phyloP scores from a whole-genome alignment of 1,140 invertebrate species.

The Sminthurinus signatus region DNA sequence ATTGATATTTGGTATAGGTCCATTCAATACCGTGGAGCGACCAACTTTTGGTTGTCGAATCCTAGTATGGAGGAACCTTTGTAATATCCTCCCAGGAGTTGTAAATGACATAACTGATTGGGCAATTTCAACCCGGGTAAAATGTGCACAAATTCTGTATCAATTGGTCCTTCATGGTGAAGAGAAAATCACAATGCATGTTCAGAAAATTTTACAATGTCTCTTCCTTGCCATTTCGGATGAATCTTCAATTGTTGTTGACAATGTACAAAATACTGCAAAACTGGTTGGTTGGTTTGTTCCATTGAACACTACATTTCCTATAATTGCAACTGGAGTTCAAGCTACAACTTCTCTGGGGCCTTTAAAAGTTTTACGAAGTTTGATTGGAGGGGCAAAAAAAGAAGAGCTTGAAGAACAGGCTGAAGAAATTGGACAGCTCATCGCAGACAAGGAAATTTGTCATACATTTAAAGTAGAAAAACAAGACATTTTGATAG shows the following conservation, averaged over 20 bases:
- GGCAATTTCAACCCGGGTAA: conserved; percentile 56
- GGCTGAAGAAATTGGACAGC: conserved; percentile 44
- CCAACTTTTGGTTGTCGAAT: conserved; percentile 69
- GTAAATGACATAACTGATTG: conserved; percentile 63
- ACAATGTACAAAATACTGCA: conserved; percentile 55
- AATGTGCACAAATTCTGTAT: conserved; percentile 64
- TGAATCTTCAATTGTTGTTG: conserved; percentile 55
- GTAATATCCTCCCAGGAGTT: conserved; percentile 60
- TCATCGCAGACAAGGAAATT: conserved; percentile 45
- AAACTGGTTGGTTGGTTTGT: conserved; percentile 69
- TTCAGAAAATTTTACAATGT: conserved; percentile 51
- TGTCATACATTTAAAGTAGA: conserved; percentile 42
- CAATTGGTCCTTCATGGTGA: conserved; percentile 63
- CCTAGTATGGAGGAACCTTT: conserved; percentile 60
- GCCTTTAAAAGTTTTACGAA: conserved; percentile 25
- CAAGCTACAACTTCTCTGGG: conserved; percentile 47
- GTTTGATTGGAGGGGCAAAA: conserved; percentile 48
- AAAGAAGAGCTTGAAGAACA: conserved; percentile 34
- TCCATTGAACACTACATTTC: conserved; percentile 53
- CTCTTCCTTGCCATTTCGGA: conserved; percentile 52
- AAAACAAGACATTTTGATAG: not conserved
- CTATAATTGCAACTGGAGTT: conserved; percentile 52
- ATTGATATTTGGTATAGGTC: too few species aligned
- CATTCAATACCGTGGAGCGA: conserved; percentile 51
- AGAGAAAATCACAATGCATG: conserved; percentile 60